A percentile compares a stretch with the other conserved stretches of the same genome.
Evolutionary conservation across 2,888 invertebrate genomes (phyloP).

Genomic region (Rutpela maculata): DNA sequence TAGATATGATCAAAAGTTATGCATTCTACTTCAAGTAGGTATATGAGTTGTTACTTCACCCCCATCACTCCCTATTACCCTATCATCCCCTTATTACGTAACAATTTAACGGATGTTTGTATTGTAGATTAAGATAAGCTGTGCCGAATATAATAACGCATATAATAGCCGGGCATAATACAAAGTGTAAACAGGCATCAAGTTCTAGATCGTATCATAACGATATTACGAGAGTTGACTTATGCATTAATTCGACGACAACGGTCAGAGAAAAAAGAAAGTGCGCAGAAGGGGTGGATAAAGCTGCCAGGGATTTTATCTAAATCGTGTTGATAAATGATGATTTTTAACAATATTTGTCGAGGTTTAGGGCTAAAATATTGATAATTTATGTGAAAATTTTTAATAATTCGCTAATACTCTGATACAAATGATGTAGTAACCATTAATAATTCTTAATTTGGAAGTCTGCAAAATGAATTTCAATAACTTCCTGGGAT

Average conservation of each 20-base stretch:
- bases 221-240: conserved; percentile 59
- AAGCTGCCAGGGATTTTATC: conserved; percentile 4
- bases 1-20: background rate
- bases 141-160: conserved; percentile 57
- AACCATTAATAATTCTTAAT: too few relatives aligned
- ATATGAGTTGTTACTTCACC: background rate
- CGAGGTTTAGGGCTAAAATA: background rate
- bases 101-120: conserved; percentile 68
- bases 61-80: conserved; percentile 41
- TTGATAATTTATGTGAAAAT: too few relatives aligned
- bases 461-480: too few relatives aligned
- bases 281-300: conserved; percentile 31
- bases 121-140: conserved; percentile 66
- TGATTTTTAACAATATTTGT: background rate
- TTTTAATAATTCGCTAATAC: too few relatives aligned
- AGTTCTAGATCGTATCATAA: conserved; percentile 53
- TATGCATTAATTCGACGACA: conserved; percentile 39
- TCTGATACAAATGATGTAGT: too few relatives aligned
- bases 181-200: conserved; percentile 54
- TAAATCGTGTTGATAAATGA: conserved; percentile 19
- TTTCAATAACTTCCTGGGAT: too few relatives aligned
- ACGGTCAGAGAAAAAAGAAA: conserved; percentile 40
- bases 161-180: conserved; percentile 53
- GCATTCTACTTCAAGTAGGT: background rate
- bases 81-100: conserved; percentile 63